Conservation (phyloP, 2,888 invertebrate species). For the Platycheirus albimanus region DNA sequence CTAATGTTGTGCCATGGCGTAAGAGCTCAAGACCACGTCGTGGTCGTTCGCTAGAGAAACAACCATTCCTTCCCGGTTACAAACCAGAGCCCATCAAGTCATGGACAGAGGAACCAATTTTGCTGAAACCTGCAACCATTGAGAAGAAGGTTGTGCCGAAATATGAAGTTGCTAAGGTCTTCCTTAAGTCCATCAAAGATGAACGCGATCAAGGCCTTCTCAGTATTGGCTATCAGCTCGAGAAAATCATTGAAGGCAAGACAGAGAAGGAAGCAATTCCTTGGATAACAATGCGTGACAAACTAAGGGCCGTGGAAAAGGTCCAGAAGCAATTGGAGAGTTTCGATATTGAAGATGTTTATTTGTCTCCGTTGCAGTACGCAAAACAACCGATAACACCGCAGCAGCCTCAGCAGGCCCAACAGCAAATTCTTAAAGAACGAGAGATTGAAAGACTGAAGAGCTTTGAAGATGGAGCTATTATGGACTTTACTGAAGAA, state of each 20-base stretch:
- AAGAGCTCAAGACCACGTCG: slow-evolving; percentile 80
- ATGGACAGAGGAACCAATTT: slow-evolving; percentile 87
- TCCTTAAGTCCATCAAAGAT: slow-evolving; percentile 83
- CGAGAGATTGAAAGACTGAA: slow-evolving; percentile 81
- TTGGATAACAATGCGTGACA: slow-evolving; percentile 82
- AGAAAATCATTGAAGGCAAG: slow-evolving; percentile 81
- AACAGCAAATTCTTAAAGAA: slow-evolving; percentile 83
- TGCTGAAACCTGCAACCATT: slow-evolving; percentile 85
- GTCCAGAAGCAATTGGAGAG: slow-evolving; percentile 82
- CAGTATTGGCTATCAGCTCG: slow-evolving; percentile 80
- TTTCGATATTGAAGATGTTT: slow-evolving; percentile 82
- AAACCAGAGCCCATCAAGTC: slow-evolving; percentile 83
- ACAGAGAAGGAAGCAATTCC: slow-evolving; percentile 81
- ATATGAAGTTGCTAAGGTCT: slow-evolving; percentile 83
- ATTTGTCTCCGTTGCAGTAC: slow-evolving; percentile 77
- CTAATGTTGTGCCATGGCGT: slow-evolving; percentile 81
- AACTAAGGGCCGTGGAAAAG: slow-evolving; percentile 80
- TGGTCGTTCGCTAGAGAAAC: slow-evolving; percentile 83
- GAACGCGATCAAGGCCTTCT: slow-evolving; percentile 82
- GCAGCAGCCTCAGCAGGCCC: slow-evolving; percentile 76
- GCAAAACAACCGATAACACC: slow-evolving; percentile 73
- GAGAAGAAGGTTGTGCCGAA: slow-evolving; percentile 84
- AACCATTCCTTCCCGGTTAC: slow-evolving; percentile 81
- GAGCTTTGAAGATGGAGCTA: slow-evolving; percentile 81
- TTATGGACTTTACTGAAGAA: slow-evolving; percentile 81